Conservation (phyloP, 2,888 invertebrate genomes). For the Aethes cnicana region DNA sequence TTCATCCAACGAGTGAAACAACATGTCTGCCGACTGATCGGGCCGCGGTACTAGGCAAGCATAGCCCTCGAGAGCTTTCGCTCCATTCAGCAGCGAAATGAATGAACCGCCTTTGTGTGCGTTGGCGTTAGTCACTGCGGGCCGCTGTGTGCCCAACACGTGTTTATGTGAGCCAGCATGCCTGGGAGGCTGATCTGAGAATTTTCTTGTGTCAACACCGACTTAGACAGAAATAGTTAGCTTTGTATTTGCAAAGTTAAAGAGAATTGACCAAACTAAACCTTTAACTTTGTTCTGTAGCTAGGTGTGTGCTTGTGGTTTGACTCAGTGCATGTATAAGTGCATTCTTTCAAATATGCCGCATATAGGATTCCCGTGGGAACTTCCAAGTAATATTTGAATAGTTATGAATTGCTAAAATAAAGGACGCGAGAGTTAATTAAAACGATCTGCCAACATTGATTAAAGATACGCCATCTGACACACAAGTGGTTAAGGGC, state of each 20-base stretch:
- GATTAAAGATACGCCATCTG: slow-evolving; percentile 57
- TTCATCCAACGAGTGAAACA: slow-evolving; percentile 60
- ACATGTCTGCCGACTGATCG: slow-evolving; percentile 73
- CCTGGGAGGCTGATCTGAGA: slow-evolving; percentile 79
- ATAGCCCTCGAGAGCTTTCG: slow-evolving; percentile 65
- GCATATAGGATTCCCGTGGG: slow-evolving; percentile 17
- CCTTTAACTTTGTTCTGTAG: background rate
- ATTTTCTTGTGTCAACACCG: slow-evolving; percentile 78
- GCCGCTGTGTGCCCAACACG: slow-evolving; percentile 56
- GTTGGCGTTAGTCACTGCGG: slow-evolving; percentile 41
- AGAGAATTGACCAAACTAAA: slow-evolving; percentile 2
- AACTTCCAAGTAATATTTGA: slow-evolving; percentile 1
- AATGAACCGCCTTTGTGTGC: slow-evolving; percentile 67
- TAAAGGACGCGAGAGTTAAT: slow-evolving; percentile 21
- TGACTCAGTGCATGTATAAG: background rate
- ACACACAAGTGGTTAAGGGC: slow-evolving; percentile 54
- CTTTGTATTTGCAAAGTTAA: slow-evolving; percentile 66
- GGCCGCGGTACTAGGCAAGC: slow-evolving; percentile 65
- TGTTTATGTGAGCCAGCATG: slow-evolving; percentile 68
- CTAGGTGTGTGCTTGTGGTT: no score
- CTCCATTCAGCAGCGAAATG: slow-evolving; percentile 62
- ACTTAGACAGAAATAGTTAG: slow-evolving; percentile 70
- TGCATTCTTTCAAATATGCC: background rate
- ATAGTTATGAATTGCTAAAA: slow-evolving; percentile 25
- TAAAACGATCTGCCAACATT: slow-evolving; percentile 45